Conservation (phyloP, 1,140 invertebrate species). For the Cyclina sinensis region DNA sequence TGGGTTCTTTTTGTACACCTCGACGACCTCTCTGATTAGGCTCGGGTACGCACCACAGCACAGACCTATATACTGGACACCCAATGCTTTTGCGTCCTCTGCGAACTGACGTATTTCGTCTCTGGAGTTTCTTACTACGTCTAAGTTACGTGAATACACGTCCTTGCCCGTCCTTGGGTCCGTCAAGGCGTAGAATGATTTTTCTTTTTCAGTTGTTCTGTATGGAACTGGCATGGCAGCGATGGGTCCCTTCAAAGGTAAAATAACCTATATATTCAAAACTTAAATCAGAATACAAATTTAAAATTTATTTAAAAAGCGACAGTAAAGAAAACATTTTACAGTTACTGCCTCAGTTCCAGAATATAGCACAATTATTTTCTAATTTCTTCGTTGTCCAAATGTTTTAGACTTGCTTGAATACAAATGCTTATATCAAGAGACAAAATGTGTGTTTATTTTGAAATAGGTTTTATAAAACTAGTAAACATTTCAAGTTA, state of each 20-base stretch:
- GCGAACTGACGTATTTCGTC: constrained; percentile 74
- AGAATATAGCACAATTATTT: too few species aligned
- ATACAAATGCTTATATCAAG: too few species aligned
- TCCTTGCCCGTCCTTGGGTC: constrained; percentile 73
- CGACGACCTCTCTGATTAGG: constrained; percentile 71
- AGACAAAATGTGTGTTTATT: too few species aligned
- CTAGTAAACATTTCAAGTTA: too few species aligned
- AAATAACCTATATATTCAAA: constrained; percentile 11
- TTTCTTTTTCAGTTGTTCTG: constrained; percentile 71
- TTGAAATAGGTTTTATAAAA: too few species aligned
- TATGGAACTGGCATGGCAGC: constrained; percentile 79
- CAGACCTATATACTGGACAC: constrained; percentile 78
- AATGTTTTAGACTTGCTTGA: too few species aligned
- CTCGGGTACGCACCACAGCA: constrained; percentile 78
- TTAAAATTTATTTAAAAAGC: too few species aligned
- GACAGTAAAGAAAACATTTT: too few species aligned
- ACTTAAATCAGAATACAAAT: too few species aligned
- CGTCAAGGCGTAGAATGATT: constrained; percentile 73
- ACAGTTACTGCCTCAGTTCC: too few species aligned
- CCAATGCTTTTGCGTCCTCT: constrained; percentile 70
- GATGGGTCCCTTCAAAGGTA: constrained; percentile 73
- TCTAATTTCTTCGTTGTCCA: too few species aligned
- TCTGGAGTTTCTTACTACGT: constrained; percentile 36
- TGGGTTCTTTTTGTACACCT: constrained; percentile 69
- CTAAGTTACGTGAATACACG: background rate